These are phyloP conservation scores for Babylonia areolata DNA, from an alignment of 1,140 invertebrate genomes.

Conservation along the genomic window DNA sequence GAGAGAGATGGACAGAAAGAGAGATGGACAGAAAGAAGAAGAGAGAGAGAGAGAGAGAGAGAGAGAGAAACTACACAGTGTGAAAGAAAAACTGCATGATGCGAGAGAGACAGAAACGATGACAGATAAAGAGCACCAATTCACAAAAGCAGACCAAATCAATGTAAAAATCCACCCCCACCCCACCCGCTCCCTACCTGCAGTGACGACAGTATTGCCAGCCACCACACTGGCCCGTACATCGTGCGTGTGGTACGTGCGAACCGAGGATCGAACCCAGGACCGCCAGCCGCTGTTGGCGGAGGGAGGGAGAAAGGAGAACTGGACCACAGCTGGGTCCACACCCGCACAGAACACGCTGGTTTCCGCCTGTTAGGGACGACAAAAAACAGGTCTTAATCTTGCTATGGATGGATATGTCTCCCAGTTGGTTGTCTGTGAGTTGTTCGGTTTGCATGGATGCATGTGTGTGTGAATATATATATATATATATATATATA, in stretches of 20 bases:
- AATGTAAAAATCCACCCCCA: not conserved
- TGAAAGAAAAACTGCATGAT: not conserved
- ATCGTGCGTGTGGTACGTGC: conserved; percentile 89
- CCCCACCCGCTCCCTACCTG: conserved; percentile 75
- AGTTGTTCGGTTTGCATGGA: not conserved
- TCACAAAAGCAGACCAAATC: not conserved
- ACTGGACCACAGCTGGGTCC: conserved; percentile 86
- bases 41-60: not conserved
- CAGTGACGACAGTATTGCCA: conserved; percentile 82
- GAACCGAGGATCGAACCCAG: conserved; percentile 88
- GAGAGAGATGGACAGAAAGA: not conserved
- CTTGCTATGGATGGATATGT: no score
- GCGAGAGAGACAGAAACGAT: not conserved
- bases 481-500: no score
- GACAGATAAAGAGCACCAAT: not conserved
- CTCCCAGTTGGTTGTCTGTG: not conserved
- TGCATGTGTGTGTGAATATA: not conserved
- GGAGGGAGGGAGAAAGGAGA: conserved; percentile 80
- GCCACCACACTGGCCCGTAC: conserved; percentile 84
- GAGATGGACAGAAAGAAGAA: not conserved
- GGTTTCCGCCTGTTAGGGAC: conserved; percentile 55
- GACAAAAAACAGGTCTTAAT: not conserved
- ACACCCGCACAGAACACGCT: conserved; percentile 79
- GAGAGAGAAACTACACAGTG: not conserved
- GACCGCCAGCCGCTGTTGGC: conserved; percentile 70